These are phyloP conservation scores for Meriones psammophilus DNA, from an alignment of 2,797 vertebrate genomes.

Conservation along the genomic window DNA sequence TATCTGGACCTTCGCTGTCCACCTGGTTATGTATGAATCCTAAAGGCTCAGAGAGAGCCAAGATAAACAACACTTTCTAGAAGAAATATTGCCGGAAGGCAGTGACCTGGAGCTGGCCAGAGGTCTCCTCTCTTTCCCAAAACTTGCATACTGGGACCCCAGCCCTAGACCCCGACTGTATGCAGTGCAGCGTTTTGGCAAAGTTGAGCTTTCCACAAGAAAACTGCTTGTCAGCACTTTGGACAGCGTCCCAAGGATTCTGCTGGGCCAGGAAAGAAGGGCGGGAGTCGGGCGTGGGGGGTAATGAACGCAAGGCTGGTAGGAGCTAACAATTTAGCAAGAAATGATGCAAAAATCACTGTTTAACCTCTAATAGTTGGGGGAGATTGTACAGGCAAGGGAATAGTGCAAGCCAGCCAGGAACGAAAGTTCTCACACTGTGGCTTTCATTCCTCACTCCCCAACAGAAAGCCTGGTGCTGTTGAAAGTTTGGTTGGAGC, in stretches of 20 bases:
- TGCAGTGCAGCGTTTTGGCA: background rate
- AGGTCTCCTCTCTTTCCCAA: background rate
- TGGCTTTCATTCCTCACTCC: slow-evolving; percentile 79
- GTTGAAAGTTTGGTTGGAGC: slow-evolving; percentile 85
- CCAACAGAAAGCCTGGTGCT: slow-evolving; percentile 82
- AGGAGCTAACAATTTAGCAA: slow-evolving; percentile 68
- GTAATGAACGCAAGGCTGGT: slow-evolving; percentile 53
- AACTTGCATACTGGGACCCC: background rate
- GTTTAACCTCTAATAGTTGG: slow-evolving; percentile 28
- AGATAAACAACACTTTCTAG: slow-evolving; percentile 25
- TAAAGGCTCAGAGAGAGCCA: slow-evolving; percentile 28
- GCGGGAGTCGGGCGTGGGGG: background rate
- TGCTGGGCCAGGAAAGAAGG: background rate
- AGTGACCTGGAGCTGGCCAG: background rate
- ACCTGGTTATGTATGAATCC: background rate
- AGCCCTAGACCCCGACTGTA: background rate
- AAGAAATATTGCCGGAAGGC: background rate
- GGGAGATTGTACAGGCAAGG: background rate
- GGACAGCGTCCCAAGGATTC: slow-evolving; percentile 10
- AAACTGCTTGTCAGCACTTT: slow-evolving; percentile 64
- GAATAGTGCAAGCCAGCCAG: slow-evolving; percentile 56
- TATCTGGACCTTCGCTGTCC: background rate
- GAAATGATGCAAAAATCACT: slow-evolving; percentile 56
- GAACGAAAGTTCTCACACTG: slow-evolving; percentile 78
- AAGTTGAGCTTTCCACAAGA: background rate